A percentile compares a stretch with the other conserved stretches of the same genome.
Evolutionary conservation across 2,113 vertebrate species (phyloP).

Genomic region (Balaeniceps rex): DNA sequence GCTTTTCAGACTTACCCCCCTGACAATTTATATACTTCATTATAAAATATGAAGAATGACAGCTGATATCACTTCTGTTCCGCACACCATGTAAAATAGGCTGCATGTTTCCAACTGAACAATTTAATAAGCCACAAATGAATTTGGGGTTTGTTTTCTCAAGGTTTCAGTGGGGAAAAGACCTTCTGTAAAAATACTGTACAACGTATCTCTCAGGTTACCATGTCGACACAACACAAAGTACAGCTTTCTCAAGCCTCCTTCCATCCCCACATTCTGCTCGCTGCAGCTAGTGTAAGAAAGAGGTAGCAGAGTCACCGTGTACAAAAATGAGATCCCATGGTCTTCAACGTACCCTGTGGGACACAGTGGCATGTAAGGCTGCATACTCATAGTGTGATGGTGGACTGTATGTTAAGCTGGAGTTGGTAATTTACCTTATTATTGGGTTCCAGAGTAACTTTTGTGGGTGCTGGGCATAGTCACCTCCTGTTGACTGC

Average conservation of each 20-base stretch:
- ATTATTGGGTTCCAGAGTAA: background rate
- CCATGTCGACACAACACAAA: background rate
- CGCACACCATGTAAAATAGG: background rate
- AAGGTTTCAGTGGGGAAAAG: background rate
- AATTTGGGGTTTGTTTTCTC: background rate
- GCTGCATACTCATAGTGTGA: fast-evolving
- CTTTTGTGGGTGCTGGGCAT: background rate
- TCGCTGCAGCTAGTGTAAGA: background rate
- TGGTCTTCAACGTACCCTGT: background rate
- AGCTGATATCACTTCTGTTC: background rate
- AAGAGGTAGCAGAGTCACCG: background rate
- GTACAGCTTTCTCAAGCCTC: background rate
- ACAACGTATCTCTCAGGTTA: fast-evolving
- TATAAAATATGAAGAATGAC: background rate
- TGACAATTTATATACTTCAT: background rate
- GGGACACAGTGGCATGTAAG: fast-evolving
- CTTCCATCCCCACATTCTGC: background rate
- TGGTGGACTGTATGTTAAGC: background rate
- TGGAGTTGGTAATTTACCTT: background rate
- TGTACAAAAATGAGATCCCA: fast-evolving
- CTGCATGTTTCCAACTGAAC: background rate
- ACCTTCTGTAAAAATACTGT: background rate
- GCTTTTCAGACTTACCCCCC: background rate
- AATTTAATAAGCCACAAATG: background rate
- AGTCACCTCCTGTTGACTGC: background rate